Percentiles rank a stretch among this genome's conserved stretches.
Conservation (phyloP, 2,888 invertebrate genomes). For the Nezara viridula region DNA sequence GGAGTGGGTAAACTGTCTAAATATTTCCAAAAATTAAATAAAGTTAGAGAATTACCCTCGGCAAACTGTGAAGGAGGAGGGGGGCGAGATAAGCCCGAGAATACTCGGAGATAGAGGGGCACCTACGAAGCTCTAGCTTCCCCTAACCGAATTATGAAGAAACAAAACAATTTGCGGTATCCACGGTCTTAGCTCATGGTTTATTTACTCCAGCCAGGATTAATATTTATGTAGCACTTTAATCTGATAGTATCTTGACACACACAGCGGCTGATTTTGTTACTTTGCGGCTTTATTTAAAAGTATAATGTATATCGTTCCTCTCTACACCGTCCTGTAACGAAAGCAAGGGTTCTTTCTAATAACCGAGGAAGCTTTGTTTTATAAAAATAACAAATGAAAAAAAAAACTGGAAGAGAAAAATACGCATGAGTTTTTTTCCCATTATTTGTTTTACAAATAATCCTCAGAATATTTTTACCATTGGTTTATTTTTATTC, state of each 20-base stretch:
- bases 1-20: conserved; percentile 1
- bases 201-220: conserved; percentile 20
- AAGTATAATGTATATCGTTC: neutral
- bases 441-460: neutral
- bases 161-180: conserved; percentile 39
- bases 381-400: neutral
- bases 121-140: neutral
- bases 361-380: neutral
- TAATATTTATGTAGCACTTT: conserved; percentile 25
- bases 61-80: neutral
- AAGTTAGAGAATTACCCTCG: neutral
- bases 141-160: conserved; percentile 29
- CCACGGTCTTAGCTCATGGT: neutral
- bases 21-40: neutral
- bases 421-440: neutral
- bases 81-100: neutral
- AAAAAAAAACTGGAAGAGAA: neutral
- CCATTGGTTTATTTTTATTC: neutral
- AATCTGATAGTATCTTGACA: conserved; percentile 10
- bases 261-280: conserved; percentile 20
- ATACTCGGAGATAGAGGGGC: neutral
- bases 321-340: neutral
- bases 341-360: neutral
- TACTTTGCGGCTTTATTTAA: conserved; percentile 3
- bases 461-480: neutral